Base-by-base conservation (phyloP, 2,888 invertebrate species). In the Adelphocoris suturalis region DNA sequence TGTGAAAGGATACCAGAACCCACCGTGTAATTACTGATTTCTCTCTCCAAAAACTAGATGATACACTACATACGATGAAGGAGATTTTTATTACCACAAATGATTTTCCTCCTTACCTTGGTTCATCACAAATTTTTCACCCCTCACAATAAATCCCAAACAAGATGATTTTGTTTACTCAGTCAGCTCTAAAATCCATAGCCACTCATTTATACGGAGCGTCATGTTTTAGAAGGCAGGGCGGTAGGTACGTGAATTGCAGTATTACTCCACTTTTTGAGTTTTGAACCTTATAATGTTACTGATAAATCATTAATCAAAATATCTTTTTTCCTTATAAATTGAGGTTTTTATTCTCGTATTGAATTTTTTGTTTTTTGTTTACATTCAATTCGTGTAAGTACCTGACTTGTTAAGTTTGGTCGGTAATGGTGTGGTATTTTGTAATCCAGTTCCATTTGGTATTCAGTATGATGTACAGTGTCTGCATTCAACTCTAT, bases 351-450 rank as follows among this genome's bases (percentile, higher is more conserved):
- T 37, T 37, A 37, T 7, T 37, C 37, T 37, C 37, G 37, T 37
- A 37, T 37, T 37, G 7, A 37, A 4, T 37, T 37, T 37, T 37
- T 37, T 37, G 7, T 37, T 37, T 37, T 37, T 37, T 52, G 2
- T 52, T 3, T 7, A 52, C 52, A 16, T 7, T 52, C 2, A 52
- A 14, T 61, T 19, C 23, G 68, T 23, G 68, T 68, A 47, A 47
- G 52, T 82, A 52, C 61, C 61, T 85, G 48, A 75, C 86, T 86
- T 86, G 88, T 52, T 19, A 80, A 55, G 88, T 47, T 88, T 88
- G 76, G 88, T 76, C 88, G 88, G 88, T 88, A 88, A 78, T 52
- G 46, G 88, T 88, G 88, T 88, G 88, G 27, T 80, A 75, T 52
- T 52, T 78, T 82, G 52, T 82, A 82, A 82, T 82, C 82, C 23